These are phyloP conservation scores for Eupithecia insigniata DNA, from an alignment of 2,888 invertebrate genomes.

Conservation along the genomic window DNA sequence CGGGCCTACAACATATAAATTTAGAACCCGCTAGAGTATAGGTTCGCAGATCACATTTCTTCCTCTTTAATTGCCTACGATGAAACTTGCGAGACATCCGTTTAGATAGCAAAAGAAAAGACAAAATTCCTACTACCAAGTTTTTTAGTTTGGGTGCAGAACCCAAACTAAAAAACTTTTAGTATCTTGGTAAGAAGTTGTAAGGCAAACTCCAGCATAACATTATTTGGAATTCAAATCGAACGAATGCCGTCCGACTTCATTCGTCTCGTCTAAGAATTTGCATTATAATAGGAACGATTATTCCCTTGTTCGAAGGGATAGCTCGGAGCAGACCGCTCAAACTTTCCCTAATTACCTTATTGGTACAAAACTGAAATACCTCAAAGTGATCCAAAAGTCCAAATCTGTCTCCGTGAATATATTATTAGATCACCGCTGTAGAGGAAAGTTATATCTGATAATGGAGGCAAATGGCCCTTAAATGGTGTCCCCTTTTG, in stretches of 20 bases:
- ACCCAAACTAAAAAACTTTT: constrained; percentile 54
- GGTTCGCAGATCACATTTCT: no score
- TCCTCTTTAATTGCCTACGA: background rate
- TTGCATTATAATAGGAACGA: constrained; percentile 76
- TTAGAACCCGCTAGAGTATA: no score
- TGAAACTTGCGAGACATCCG: background rate
- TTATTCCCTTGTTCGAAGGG: constrained; percentile 76
- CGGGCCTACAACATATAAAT: no score
- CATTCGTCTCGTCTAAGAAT: constrained; percentile 69
- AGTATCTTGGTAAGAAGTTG: constrained; percentile 61
- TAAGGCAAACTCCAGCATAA: constrained; percentile 62
- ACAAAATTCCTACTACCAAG: constrained; percentile 35
- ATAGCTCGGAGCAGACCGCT: constrained; percentile 62
- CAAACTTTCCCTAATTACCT: constrained; percentile 64
- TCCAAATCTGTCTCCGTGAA: constrained; percentile 50
- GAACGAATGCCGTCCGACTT: constrained; percentile 57
- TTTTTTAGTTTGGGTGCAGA: no score
- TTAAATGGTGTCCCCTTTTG: constrained; percentile 30
- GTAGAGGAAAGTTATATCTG: constrained; percentile 47
- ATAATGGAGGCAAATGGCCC: constrained; percentile 45
- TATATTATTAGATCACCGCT: constrained; percentile 53
- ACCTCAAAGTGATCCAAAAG: constrained; percentile 57
- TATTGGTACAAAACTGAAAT: constrained; percentile 63
- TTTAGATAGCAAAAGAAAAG: background rate
- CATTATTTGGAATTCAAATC: constrained; percentile 70